Evolutionary conservation across 2,113 vertebrate species (phyloP).

Genomic region (Oncorhynchus masou): DNA sequence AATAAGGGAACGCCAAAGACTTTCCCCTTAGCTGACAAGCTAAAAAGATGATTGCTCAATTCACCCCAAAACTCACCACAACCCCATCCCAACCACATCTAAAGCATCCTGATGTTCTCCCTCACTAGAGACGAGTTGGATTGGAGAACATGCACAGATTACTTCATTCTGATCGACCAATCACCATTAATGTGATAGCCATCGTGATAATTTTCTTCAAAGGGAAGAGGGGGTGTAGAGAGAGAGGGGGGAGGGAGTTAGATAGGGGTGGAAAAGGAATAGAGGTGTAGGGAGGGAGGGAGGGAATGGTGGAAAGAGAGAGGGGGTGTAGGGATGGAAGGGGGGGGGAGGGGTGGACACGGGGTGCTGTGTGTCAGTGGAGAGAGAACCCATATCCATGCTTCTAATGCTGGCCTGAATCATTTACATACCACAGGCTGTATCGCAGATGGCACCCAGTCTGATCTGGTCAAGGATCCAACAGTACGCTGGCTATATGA

Average conservation of each 20-base stretch:
- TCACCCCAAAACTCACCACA: slow-evolving; percentile 16
- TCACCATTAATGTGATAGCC: slow-evolving; percentile 59
- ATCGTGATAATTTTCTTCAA: slow-evolving; percentile 59
- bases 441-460: slow-evolving; percentile 20
- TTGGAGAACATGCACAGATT: slow-evolving; percentile 27
- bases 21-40: background rate
- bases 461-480: background rate
- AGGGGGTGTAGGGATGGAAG: slow-evolving; percentile 11
- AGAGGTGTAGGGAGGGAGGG: slow-evolving; percentile 7
- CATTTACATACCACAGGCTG: slow-evolving; percentile 61
- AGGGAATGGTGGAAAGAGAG: no score
- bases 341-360: slow-evolving; percentile 10
- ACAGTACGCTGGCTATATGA: slow-evolving; percentile 15
- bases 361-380: slow-evolving; percentile 43
- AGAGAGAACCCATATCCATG: slow-evolving; percentile 56
- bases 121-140: background rate
- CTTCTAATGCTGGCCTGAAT: slow-evolving; percentile 54
- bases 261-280: slow-evolving; percentile 40
- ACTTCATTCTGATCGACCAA: slow-evolving; percentile 18
- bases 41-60: background rate
- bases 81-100: slow-evolving; percentile 3
- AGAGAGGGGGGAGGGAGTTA: background rate
- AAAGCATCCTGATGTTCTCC: background rate
- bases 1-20: background rate
- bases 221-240: slow-evolving; percentile 21